Conservation (phyloP, 2,888 invertebrate species). For the Drosophila paucipuncta region DNA sequence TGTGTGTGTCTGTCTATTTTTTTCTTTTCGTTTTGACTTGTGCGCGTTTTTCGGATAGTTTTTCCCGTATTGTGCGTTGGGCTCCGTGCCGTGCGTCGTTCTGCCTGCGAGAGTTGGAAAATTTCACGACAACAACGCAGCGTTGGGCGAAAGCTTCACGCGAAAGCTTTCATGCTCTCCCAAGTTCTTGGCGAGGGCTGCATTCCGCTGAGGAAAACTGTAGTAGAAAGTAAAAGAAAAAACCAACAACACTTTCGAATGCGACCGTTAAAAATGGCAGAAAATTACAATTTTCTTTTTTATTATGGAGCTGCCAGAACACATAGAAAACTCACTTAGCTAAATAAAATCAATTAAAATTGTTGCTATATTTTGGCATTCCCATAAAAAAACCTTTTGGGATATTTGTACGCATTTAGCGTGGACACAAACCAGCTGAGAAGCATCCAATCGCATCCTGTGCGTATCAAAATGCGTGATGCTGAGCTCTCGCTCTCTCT, state of each 20-base stretch:
- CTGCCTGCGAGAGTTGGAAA: constrained; percentile 73
- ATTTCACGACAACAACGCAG: constrained; percentile 57
- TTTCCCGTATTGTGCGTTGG: constrained; percentile 75
- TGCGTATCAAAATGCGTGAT: constrained; percentile 19
- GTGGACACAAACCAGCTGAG: constrained; percentile 28
- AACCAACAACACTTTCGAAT: constrained; percentile 3
- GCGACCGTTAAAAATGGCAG: constrained; percentile 22
- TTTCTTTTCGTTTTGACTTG: constrained; percentile 41
- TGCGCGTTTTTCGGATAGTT: constrained; percentile 60
- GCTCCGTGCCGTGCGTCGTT: constrained; percentile 74
- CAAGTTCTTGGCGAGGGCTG: constrained; percentile 59
- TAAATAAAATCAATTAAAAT: background rate
- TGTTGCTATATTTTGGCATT: background rate
- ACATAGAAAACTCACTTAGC: no score
- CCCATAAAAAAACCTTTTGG: background rate
- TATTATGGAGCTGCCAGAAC: no score
- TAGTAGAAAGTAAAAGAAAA: constrained; percentile 16
- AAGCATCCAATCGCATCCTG: constrained; percentile 3
- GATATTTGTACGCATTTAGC: constrained; percentile 1
- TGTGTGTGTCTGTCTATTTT: constrained; percentile 21
- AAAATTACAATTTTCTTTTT: background rate
- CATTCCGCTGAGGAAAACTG: constrained; percentile 45
- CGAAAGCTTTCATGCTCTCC: constrained; percentile 36
- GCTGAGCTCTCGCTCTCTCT: constrained; percentile 36
- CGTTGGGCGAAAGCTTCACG: constrained; percentile 53